Percentiles rank a stretch among this genome's conserved stretches.
Conservation (phyloP, 2,113 vertebrate species). For the Murina feae region DNA sequence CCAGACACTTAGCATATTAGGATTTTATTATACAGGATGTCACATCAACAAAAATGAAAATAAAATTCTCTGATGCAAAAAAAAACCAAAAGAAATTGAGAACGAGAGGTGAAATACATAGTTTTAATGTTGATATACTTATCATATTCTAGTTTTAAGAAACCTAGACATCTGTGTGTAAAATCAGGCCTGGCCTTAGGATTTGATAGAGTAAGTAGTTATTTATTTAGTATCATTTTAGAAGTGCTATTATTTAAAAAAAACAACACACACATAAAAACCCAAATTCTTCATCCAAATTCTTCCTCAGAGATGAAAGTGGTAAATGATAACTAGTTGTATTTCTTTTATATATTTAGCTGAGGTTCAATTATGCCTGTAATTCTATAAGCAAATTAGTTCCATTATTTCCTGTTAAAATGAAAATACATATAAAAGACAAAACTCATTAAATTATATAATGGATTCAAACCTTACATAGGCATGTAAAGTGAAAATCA, state of each 20-base stretch:
- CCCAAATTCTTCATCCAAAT: slow-evolving; percentile 3
- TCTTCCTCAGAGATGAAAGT: slow-evolving; percentile 11
- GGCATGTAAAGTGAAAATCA: not conserved
- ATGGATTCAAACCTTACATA: not conserved
- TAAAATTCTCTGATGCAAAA: not conserved
- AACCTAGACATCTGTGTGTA: not conserved
- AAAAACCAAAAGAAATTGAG: not conserved
- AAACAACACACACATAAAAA: not conserved
- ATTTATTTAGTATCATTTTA: slow-evolving; percentile 20
- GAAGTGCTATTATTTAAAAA: not conserved
- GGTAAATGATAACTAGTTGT: not conserved
- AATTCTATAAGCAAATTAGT: slow-evolving; percentile 6
- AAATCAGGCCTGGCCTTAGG: not conserved
- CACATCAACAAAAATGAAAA: not conserved
- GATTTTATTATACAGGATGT: too few relatives aligned
- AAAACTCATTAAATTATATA: not conserved
- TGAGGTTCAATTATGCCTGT: not conserved
- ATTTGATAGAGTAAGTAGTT: not conserved
- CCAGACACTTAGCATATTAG: too few relatives aligned
- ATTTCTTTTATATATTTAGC: slow-evolving; percentile 16
- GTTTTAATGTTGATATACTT: slow-evolving; percentile 14
- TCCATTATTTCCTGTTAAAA: slow-evolving; percentile 15
- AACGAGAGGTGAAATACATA: not conserved
- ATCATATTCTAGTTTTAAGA: not conserved
- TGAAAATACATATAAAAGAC: slow-evolving; percentile 4